These are phyloP conservation scores for Ecdyonurus torrentis DNA, from an alignment of 2,888 invertebrate species.

Conservation along the genomic window DNA sequence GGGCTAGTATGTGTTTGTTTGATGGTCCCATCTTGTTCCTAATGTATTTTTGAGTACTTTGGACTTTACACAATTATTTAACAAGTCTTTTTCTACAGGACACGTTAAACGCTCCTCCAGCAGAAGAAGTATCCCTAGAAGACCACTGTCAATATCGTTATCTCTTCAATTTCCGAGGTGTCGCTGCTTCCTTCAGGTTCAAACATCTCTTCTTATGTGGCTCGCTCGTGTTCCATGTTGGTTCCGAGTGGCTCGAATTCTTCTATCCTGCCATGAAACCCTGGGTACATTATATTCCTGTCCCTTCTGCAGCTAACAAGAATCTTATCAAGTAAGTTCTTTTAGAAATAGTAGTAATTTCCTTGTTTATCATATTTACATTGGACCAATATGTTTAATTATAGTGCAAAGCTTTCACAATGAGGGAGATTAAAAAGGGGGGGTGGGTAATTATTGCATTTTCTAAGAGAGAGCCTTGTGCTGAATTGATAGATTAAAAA, in stretches of 20 bases:
- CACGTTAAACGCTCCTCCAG: conserved; percentile 68
- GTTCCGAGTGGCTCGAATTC: conserved; percentile 87
- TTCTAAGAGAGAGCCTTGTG: too few relatives aligned
- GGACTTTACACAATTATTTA: too few relatives aligned
- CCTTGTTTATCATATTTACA: too few relatives aligned
- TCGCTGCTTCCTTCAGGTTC: conserved; percentile 92
- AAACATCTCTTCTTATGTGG: conserved; percentile 89
- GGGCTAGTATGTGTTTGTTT: too few relatives aligned
- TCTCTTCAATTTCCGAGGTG: conserved; percentile 90
- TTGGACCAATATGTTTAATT: too few relatives aligned
- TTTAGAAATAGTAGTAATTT: too few relatives aligned
- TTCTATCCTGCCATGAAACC: conserved; percentile 81
- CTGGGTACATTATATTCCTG: conserved; percentile 91
- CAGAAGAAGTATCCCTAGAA: conserved; percentile 71
- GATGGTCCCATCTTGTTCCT: too few relatives aligned
- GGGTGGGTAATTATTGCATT: too few relatives aligned
- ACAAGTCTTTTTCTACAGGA: conserved; percentile 44
- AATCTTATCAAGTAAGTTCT: conserved; percentile 54
- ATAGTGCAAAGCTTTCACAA: too few relatives aligned
- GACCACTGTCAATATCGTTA: conserved; percentile 88
- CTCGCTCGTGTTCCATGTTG: conserved; percentile 87
- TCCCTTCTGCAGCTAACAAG: conserved; percentile 47
- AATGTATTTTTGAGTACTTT: too few relatives aligned
- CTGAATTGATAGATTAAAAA: too few relatives aligned
- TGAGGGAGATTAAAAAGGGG: too few relatives aligned